Evolutionary conservation across 2,888 invertebrate species (phyloP), one percentile per base, ranked within the genome.

Genomic region (Eumacrocentrus americanus): DNA sequence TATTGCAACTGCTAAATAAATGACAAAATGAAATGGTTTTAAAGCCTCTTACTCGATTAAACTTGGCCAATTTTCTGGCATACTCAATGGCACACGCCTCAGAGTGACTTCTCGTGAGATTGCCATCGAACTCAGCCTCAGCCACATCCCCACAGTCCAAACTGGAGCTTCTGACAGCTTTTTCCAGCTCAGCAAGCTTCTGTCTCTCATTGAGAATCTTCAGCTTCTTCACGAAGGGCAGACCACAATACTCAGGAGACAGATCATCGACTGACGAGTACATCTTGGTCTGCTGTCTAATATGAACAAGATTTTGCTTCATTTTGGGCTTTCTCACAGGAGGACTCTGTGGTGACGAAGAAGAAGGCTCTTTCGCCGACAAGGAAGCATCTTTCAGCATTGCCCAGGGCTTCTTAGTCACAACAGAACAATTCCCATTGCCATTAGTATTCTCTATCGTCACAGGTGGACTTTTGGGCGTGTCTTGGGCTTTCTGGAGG

Each of bases 141-240:
- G 84, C 83, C 4, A 86, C 86, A 70, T 88, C 86, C 2, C 88
- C 85, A 70, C 85, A 89, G 72, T 94, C 93, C 73, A 93, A 83
- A 71, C 92, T 93, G 60, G 91, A 91, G 79, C 92, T 93, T 63
- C 93, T 84, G 22, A 91, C 88, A 9, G 88, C 91, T 67, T 86
- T 88, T 78, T 93, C 92, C 46, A 94, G 82, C 76, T 92, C 92
- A 29, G 91, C 92, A 63, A 94, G 81, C 81, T 93, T 94, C 77
- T 93, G 93, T 7, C 93, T 85, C 81, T 94, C 94, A 78, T 94
- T 94, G 47, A 94, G 83, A 69, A 94, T 94, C 83, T 94, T 93
- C 50, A 94, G 82, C 72, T 93, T 92, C 80, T 94, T 94, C 0
- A 94, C 93, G 75, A 94, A 94, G 0, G 94, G 93, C 61, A 94